phyloP scores from a whole-genome alignment of 2,797 vertebrate genomes.

The Centroberyx gerrardi region DNA sequence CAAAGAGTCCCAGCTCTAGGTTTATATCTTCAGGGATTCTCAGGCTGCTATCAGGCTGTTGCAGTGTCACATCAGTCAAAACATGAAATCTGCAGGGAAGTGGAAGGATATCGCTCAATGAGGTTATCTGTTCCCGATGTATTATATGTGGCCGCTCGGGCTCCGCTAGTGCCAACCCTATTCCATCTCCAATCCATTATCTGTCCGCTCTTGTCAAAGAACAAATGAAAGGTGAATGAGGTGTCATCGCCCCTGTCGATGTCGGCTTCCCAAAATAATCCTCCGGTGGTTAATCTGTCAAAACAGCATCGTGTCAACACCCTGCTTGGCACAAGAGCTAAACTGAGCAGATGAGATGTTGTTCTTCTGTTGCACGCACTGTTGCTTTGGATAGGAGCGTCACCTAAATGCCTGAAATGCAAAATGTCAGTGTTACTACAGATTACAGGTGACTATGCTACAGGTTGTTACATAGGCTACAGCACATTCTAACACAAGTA shows the following conservation, averaged over 20 bases:
- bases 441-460: too few species aligned
- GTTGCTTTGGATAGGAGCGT: too few species aligned
- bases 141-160: neutral
- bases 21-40: neutral
- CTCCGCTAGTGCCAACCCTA: neutral
- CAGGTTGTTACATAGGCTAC: too few species aligned
- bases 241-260: neutral
- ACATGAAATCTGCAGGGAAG: slow-evolving; percentile 14
- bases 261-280: neutral
- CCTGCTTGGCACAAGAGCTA: neutral
- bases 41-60: slow-evolving; percentile 20
- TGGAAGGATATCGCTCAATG: slow-evolving; percentile 2
- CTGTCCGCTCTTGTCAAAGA: neutral
- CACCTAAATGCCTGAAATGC: too few species aligned
- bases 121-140: neutral
- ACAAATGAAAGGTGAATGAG: slow-evolving; percentile 12
- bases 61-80: slow-evolving; percentile 14
- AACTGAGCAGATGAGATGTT: neutral
- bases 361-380: neutral
- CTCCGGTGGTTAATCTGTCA: neutral
- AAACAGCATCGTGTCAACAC: neutral
- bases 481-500: too few species aligned
- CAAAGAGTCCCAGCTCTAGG: neutral
- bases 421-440: too few species aligned
- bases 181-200: neutral